phyloP scores from a whole-genome alignment of 2,113 vertebrate genomes.

The Ailurus styani region DNA sequence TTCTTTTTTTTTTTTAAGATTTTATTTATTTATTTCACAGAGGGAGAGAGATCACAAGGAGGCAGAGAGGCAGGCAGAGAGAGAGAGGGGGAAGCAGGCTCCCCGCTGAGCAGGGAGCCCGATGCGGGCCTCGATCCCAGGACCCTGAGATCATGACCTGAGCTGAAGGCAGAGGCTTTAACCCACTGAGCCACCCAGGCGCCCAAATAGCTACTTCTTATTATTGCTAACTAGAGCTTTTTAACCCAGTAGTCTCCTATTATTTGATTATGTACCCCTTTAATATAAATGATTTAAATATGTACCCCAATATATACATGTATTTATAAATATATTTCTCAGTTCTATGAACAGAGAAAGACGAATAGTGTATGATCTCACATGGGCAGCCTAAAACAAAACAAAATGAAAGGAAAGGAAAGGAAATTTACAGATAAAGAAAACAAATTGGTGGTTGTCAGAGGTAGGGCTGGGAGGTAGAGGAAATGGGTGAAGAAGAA shows the following conservation, averaged over 20 bases:
- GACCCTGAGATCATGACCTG: no score
- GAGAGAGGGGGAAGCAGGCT: no score
- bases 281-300: neutral
- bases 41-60: no score
- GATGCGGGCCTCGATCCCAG: no score
- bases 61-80: no score
- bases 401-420: neutral
- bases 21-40: no score
- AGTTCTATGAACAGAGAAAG: neutral
- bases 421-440: neutral
- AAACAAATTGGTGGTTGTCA: neutral
- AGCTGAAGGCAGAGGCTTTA: no score
- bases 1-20: no score
- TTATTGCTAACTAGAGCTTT: neutral
- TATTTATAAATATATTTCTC: neutral
- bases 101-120: no score
- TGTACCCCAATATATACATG: neutral
- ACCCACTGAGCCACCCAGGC: no score
- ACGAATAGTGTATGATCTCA: neutral
- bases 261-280: neutral
- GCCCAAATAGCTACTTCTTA: neutral
- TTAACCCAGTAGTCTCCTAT: neutral
- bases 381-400: neutral
- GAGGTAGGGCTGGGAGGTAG: neutral
- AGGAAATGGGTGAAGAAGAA: neutral